These are phyloP conservation scores for Cebidichthys violaceus DNA, from an alignment of 2,113 vertebrate genomes.

Conservation along the genomic window DNA sequence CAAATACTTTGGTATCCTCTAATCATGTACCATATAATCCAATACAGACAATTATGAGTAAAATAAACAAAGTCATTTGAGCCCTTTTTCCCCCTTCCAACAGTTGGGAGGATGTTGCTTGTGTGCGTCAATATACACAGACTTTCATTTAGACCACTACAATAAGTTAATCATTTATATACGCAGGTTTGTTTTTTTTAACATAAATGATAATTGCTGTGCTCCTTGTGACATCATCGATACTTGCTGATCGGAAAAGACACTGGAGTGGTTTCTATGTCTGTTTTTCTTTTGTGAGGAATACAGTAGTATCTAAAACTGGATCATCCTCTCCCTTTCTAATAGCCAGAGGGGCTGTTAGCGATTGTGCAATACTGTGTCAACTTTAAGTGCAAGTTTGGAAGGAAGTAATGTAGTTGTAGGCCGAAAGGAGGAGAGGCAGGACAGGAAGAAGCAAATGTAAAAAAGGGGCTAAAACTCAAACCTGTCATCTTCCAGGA, in stretches of 20 bases:
- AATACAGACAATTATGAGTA: background rate
- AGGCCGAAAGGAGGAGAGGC: background rate
- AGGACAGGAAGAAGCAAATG: background rate
- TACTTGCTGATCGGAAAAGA: conserved; percentile 37
- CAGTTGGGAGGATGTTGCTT: background rate
- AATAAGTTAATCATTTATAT: background rate
- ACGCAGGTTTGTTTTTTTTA: background rate
- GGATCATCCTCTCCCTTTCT: conserved; percentile 19
- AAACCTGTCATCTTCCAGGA: conserved; percentile 14
- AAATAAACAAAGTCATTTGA: conserved; percentile 16
- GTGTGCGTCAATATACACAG: background rate
- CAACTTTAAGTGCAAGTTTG: background rate
- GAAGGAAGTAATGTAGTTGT: background rate
- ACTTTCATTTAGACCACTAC: background rate
- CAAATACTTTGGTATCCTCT: background rate
- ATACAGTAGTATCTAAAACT: conserved; percentile 38
- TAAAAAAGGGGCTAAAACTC: conserved; percentile 27
- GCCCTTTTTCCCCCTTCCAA: conserved; percentile 8
- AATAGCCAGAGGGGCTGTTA: conserved; percentile 18
- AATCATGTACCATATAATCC: background rate
- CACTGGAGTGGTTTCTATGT: conserved; percentile 54
- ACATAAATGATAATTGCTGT: background rate
- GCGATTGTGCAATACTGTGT: conserved; percentile 9
- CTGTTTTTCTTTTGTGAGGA: conserved; percentile 20
- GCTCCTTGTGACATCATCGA: conserved; percentile 33